phyloP scores from a whole-genome alignment of 2,888 invertebrate species.

The Thera obeliscata region DNA sequence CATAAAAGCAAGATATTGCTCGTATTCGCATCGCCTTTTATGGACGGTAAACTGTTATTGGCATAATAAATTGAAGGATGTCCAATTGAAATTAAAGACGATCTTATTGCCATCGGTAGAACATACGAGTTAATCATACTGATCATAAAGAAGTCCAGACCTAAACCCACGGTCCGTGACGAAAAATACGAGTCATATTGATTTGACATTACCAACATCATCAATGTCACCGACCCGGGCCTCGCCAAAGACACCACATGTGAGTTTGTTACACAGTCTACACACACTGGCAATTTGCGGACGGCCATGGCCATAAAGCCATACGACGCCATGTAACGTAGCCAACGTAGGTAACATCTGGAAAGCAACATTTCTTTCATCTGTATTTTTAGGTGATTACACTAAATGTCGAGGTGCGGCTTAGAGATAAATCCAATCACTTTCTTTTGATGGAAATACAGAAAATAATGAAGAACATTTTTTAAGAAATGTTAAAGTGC shows the following conservation, averaged over 20 bases:
- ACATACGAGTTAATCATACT: conserved; percentile 2
- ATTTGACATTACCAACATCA: conserved; percentile 21
- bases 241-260: conserved; percentile 18
- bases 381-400: not conserved
- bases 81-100: conserved; percentile 22
- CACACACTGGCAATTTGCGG: conserved; percentile 41
- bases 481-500: conserved; percentile 6
- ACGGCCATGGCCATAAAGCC: conserved; percentile 47
- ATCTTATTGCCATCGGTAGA: conserved; percentile 15
- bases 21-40: conserved; percentile 39
- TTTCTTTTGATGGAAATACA: not conserved
- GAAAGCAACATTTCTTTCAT: conserved; percentile 34
- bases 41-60: conserved; percentile 39
- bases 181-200: not conserved
- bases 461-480: not conserved
- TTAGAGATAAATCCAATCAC: no score
- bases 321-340: conserved; percentile 43
- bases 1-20: conserved; percentile 51
- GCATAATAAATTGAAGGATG: conserved; percentile 35
- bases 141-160: not conserved
- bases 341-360: conserved; percentile 39
- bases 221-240: conserved; percentile 35
- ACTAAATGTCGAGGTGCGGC: not conserved
- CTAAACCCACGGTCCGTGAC: not conserved
- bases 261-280: conserved; percentile 31